Conservation (phyloP, 2,113 vertebrate genomes). For the Taurulus bubalis region DNA sequence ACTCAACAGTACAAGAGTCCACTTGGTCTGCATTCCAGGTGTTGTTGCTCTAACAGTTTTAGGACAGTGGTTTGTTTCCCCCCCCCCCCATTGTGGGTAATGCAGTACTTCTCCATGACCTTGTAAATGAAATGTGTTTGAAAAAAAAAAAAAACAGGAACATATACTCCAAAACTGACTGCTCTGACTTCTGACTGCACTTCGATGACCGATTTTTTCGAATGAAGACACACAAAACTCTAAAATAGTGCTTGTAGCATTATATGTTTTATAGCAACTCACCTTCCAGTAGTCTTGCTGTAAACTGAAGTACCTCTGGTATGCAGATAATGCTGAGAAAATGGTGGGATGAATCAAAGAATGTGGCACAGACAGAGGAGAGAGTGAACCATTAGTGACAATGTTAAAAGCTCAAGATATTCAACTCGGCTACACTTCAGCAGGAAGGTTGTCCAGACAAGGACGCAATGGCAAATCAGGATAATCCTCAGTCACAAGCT, state of each 20-base stretch:
- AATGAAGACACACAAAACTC: not conserved
- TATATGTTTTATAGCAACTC: conserved; percentile 66
- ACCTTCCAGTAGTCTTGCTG: conserved; percentile 99
- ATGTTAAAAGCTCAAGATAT: conserved; percentile 17
- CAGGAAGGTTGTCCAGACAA: not conserved
- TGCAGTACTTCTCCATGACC: too few relatives aligned
- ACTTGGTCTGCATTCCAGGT: not conserved
- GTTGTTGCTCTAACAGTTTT: not conserved
- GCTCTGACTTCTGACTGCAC: not conserved
- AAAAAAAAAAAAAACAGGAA: too few relatives aligned
- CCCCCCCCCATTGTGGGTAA: too few relatives aligned
- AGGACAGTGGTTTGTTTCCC: not conserved
- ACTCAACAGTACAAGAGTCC: not conserved
- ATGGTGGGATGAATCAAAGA: not conserved
- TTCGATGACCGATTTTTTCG: not conserved
- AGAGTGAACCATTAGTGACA: conserved; percentile 7
- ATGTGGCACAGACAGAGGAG: not conserved
- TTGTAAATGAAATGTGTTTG: not conserved
- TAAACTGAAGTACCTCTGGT: conserved; percentile 99
- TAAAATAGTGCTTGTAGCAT: too few relatives aligned
- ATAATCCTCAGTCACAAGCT: not conserved
- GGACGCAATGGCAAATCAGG: not conserved
- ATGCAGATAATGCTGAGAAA: conserved; percentile 97
- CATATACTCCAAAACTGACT: too few relatives aligned
- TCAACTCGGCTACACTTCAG: conserved; percentile 1